Evolutionary conservation across 2,797 vertebrate species (phyloP).

Genomic region (Cichlasoma orientale): DNA sequence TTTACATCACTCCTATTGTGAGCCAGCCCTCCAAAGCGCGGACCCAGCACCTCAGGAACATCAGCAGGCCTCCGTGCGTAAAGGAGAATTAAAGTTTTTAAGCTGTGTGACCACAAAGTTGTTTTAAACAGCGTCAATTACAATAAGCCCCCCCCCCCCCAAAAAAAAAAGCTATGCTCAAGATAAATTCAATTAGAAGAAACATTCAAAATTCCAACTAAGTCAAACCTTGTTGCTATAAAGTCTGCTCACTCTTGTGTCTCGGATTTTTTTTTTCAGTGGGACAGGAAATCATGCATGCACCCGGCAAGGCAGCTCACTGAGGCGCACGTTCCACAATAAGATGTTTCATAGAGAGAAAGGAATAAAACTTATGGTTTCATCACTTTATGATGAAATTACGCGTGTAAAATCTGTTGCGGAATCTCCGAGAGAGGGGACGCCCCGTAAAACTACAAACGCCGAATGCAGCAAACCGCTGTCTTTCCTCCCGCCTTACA

Average conservation of each 20-base stretch:
- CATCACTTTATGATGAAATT: neutral
- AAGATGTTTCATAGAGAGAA: neutral
- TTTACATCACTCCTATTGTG: conserved; percentile 10
- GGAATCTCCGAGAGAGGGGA: neutral
- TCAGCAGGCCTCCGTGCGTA: neutral
- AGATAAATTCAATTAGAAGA: neutral
- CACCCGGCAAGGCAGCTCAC: neutral
- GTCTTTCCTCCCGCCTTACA: conserved; percentile 52
- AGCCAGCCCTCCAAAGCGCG: conserved; percentile 5
- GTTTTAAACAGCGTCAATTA: too few relatives aligned
- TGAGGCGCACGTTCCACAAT: neutral
- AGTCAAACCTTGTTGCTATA: neutral
- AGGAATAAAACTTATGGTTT: conserved; percentile 1
- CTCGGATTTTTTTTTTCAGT: neutral
- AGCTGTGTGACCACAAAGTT: neutral
- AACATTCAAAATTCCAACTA: neutral
- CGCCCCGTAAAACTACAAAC: conserved; percentile 1
- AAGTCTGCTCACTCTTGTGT: neutral
- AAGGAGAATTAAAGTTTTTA: neutral
- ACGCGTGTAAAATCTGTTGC: neutral
- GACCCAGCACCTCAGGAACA: conserved; percentile 5
- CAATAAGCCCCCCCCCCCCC: neutral
- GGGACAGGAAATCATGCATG: neutral
- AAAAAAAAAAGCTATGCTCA: too few relatives aligned
- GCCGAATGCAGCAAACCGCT: conserved; percentile 71